Evolutionary conservation across 30 jellyfish, hydroid and myxozoan genomes (phyloP), one percentile per base, ranked within the genome.

Genomic region (Aurelia sp.): DNA sequence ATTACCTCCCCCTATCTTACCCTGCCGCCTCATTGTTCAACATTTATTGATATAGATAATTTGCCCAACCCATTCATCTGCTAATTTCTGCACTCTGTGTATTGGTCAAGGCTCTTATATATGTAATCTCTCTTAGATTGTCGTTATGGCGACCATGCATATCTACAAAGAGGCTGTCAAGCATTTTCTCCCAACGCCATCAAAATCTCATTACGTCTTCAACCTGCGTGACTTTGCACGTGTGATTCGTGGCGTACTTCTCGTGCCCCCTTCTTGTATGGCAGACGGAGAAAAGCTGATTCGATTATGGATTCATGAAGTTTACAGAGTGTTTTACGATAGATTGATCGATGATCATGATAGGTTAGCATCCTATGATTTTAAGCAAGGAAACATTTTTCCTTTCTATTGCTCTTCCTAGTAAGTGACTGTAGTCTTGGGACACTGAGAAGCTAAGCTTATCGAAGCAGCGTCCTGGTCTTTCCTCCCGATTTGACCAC

Each of bases 121-220:
- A 37, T 37, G 48, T 6, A 37, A 47, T 64, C 37, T 21, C 53
- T 71, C 85, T 41, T 35, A 95, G 99, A 90, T 95, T 57, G 96
- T 95, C 61, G 99, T 95, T 74, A 95, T 80, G 96, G 99, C 99
- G 60, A 95, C 99, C 64, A 95, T 95, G 99, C 96, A 91, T 23
- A 96, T 95, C 31, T 95, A 95, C 85, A 89, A 95, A 81, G 88
- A 91, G n/a, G 99, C 97, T 3, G 84, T 90, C 47, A 68, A 69
- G 20, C 94, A 95, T 66, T 95, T 95, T 73, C 94, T 95, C 31
- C 99, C 99, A 17, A 95, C 99, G 10, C 99, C 99, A 1, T 81
- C 99, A 19, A 95, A 95, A 59, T 95, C 99, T 3, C 99, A 95
- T 62, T 95, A 95, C 87, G 96, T 95, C 6, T 95, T 95, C 90